Percentiles rank a stretch among this genome's conserved stretches.
These are phyloP conservation scores for Lycorma delicatula DNA, from an alignment of 1,140 invertebrate species.

Conservation along the genomic window DNA sequence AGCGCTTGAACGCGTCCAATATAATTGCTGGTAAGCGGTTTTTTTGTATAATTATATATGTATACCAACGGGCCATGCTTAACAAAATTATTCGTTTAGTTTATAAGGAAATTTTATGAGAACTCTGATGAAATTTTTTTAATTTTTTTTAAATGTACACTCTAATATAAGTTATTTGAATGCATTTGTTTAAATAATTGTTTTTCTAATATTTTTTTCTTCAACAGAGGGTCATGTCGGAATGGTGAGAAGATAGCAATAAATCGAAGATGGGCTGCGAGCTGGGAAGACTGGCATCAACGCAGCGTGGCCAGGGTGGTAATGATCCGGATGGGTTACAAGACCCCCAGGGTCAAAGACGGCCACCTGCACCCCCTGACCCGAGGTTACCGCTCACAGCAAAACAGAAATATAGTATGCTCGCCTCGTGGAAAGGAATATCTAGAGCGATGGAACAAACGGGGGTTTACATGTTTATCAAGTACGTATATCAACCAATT, in stretches of 20 bases:
- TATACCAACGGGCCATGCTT: too few species aligned
- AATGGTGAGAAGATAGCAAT: not conserved
- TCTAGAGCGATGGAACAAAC: slow-evolving; percentile 77
- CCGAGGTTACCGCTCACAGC: slow-evolving; percentile 72
- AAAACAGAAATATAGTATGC: slow-evolving; percentile 77
- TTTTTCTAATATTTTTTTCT: too few species aligned
- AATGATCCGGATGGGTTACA: slow-evolving; percentile 33
- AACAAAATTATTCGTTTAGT: too few species aligned
- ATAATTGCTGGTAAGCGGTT: too few species aligned
- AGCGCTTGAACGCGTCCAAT: too few species aligned
- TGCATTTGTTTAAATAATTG: too few species aligned
- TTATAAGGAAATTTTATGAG: too few species aligned
- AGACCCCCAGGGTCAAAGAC: slow-evolving; percentile 18
- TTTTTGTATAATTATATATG: too few species aligned
- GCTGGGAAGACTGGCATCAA: slow-evolving; percentile 58
- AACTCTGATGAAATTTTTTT: too few species aligned
- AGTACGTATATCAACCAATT: slow-evolving; percentile 50
- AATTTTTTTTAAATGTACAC: too few species aligned
- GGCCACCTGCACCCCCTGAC: slow-evolving; percentile 55
- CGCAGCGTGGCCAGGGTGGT: slow-evolving; percentile 43
- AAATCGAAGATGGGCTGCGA: slow-evolving; percentile 60
- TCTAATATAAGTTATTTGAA: too few species aligned
- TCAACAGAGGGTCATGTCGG: too few species aligned
- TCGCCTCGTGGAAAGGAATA: slow-evolving; percentile 84
- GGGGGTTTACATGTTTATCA: slow-evolving; percentile 82